Evolutionary conservation across 2,797 vertebrate genomes (phyloP), one percentile per base, ranked within the genome.

Genomic region (Chloroceryle amazona): DNA sequence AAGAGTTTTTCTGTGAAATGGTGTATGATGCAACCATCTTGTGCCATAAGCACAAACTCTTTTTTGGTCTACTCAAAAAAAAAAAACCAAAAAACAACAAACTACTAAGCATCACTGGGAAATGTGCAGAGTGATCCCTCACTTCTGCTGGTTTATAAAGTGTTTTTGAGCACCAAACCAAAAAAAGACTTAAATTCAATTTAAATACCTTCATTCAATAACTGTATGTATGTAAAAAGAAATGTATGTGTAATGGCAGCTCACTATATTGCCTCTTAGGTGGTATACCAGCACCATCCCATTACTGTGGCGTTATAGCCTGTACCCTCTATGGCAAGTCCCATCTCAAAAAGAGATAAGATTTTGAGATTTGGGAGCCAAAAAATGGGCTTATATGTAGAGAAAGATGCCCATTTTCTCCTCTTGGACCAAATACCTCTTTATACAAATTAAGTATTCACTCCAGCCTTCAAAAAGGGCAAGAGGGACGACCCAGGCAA

Each of bases 401-500:
- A 75, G 49, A 89, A 75, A 2, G 10, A 8, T 49, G 39, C 8
- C 11, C 20, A 23, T 62, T 95, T 94, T 74, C 52, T 88, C 26
- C 46, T 20, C 35, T 57, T 3, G 0, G 44, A 49, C 12, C 14
- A 79, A 46, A 6, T 6, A 60, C 10, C 15, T 74, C 57, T 63
- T 55, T 14, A 41, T 2, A 72, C 8, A 79, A 67, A 65, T 23
- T 37, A 44, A 0, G 0, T 22, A 51, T 51, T 51, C 49, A 51
- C 49, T 14, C 13, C 49, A 51, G 49, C 26, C 49, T 51, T 51
- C 25, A 51, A 28, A 51, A 51, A 51, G 25, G 49, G 49, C 49
- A 51, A 28, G 25, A 28, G 49, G 25, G 26, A 51, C 26, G 49
- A 51, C 25, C 49, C 49, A 16, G 49, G 25, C 49, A 51, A 51